Evolutionary conservation across 2,888 invertebrate species (phyloP).

Genomic region (Thereva unica): DNA sequence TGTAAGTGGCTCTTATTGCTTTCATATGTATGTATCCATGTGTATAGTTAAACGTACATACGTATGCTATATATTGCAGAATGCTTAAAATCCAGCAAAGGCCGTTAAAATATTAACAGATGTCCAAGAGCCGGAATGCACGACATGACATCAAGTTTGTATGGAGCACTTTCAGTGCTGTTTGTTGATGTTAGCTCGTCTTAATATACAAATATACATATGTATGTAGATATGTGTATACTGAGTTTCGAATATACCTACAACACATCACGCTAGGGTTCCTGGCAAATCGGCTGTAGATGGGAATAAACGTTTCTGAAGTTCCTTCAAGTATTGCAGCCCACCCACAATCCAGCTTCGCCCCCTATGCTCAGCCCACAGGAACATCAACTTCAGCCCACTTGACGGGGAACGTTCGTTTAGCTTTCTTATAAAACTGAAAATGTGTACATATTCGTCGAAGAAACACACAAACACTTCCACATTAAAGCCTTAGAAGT

Average conservation of each 20-base stretch:
- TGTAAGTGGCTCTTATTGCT: constrained; percentile 17
- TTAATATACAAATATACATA: constrained; percentile 25
- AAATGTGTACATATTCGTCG: constrained; percentile 1
- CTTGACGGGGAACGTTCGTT: constrained; percentile 30
- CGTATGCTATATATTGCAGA: constrained; percentile 18
- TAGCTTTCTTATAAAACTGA: constrained; percentile 20
- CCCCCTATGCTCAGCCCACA: constrained; percentile 3
- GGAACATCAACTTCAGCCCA: constrained; percentile 19
- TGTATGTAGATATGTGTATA: constrained; percentile 10
- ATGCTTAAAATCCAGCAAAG: constrained; percentile 17
- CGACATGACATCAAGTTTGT: constrained; percentile 38
- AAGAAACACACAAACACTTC: constrained; percentile 3
- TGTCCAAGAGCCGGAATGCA: constrained; percentile 41
- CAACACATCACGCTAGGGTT: constrained; percentile 28
- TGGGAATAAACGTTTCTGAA: constrained; percentile 28
- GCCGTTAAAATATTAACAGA: constrained; percentile 43
- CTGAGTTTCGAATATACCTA: constrained; percentile 11
- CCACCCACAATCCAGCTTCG: not conserved
- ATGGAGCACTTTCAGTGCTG: constrained; percentile 24
- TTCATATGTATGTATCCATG: not conserved
- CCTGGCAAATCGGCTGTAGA: constrained; percentile 30
- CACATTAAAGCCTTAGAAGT: not conserved
- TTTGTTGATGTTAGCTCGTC: constrained; percentile 30
- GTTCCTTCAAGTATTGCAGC: constrained; percentile 20
- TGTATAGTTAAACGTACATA: constrained; percentile 1